A percentile compares a stretch with the other conserved stretches of the same genome.
phyloP scores from a whole-genome alignment of 2,113 vertebrate species.

The Elephantulus edwardii region DNA sequence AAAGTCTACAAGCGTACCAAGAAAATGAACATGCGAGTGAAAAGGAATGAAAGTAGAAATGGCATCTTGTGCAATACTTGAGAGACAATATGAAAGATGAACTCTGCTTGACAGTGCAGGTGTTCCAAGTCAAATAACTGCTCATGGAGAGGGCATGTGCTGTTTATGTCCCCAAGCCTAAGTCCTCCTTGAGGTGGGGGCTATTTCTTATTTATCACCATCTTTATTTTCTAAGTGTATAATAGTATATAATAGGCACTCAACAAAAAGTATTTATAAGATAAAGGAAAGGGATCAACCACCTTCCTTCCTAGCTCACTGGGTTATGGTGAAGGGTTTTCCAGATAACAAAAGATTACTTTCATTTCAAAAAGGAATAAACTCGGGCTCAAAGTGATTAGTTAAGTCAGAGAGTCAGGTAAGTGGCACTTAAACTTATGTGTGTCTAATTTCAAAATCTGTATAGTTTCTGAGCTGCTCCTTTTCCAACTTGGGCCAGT shows the following conservation, averaged over 20 bases:
- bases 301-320: neutral
- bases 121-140: neutral
- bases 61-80: neutral
- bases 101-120: neutral
- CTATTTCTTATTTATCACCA: neutral
- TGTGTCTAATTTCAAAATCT: neutral
- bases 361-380: constrained; percentile 7
- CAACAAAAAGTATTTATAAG: neutral
- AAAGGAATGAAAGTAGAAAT: neutral
- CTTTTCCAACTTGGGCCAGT: no score
- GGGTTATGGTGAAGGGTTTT: neutral
- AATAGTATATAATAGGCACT: neutral
- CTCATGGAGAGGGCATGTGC: neutral
- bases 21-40: neutral
- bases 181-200: neutral
- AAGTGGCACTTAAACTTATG: neutral
- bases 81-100: neutral
- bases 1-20: neutral
- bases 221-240: neutral
- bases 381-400: neutral
- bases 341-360: neutral
- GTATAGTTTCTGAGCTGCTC: no score
- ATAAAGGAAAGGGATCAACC: neutral
- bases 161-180: neutral
- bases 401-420: neutral